phyloP scores from a whole-genome alignment of 2,888 invertebrate species.

The Loripinus fragilis region DNA sequence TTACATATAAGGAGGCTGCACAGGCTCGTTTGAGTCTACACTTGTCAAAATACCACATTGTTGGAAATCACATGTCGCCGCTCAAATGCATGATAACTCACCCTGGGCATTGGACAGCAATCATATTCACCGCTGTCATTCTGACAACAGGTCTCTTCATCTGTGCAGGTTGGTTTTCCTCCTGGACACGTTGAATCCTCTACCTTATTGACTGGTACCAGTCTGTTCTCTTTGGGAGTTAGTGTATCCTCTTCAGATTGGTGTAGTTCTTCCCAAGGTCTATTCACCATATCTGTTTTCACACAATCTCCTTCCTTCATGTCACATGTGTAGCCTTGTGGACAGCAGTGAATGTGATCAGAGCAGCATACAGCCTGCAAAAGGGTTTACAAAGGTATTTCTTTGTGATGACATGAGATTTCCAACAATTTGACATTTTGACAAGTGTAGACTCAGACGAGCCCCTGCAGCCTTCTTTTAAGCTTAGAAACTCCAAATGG shows the following conservation, averaged over 20 bases:
- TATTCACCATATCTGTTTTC: background rate
- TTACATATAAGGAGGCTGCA: too few relatives aligned
- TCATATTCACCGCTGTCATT: background rate
- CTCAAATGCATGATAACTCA: too few relatives aligned
- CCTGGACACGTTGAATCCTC: slow-evolving; percentile 34
- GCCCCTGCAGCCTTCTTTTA: too few relatives aligned
- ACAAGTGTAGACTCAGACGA: too few relatives aligned
- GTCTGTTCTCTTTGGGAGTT: background rate
- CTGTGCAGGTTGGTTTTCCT: background rate
- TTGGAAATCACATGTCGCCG: too few relatives aligned
- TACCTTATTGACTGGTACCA: slow-evolving; percentile 21
- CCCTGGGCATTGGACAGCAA: slow-evolving; percentile 41
- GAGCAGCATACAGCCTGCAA: slow-evolving; percentile 53
- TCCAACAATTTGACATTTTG: too few relatives aligned
- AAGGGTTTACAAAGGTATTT: background rate
- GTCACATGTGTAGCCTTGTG: slow-evolving; percentile 58
- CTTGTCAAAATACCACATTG: too few relatives aligned
- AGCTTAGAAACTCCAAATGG: too few relatives aligned
- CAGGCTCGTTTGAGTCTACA: too few relatives aligned
- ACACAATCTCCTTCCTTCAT: slow-evolving; percentile 12
- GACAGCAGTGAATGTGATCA: slow-evolving; percentile 66
- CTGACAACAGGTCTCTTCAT: slow-evolving; percentile 5
- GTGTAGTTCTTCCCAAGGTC: background rate
- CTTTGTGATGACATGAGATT: too few relatives aligned
- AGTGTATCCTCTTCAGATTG: background rate